Conservation (phyloP, 2,888 invertebrate species). For the Clunio marinus region DNA sequence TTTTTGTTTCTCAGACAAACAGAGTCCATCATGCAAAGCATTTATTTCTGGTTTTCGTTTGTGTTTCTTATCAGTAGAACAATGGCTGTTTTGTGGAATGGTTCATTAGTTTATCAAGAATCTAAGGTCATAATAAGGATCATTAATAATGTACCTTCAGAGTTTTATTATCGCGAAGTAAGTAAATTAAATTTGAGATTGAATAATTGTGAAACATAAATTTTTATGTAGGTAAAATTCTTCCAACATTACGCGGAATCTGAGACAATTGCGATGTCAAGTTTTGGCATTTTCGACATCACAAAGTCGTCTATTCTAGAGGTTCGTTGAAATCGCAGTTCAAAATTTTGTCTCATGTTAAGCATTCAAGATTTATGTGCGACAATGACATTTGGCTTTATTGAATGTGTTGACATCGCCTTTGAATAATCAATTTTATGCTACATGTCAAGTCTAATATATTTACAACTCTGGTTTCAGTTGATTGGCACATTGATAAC, state of each 20-base stretch:
- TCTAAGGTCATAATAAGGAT: conserved; percentile 55
- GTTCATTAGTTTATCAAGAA: conserved; percentile 57
- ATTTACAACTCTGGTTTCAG: too few species aligned
- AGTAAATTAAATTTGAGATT: not conserved
- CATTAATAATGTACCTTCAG: conserved; percentile 52
- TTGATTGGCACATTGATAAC: conserved; percentile 19
- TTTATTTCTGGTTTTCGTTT: conserved; percentile 57
- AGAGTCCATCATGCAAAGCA: conserved; percentile 51
- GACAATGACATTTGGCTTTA: too few species aligned
- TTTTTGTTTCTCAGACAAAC: conserved; percentile 45
- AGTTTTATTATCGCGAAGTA: conserved; percentile 53
- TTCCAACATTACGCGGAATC: not conserved
- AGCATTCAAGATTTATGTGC: not conserved
- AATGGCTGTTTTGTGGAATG: conserved; percentile 55
- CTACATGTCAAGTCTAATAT: too few species aligned
- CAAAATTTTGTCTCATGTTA: not conserved
- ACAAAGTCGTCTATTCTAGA: conserved; percentile 21
- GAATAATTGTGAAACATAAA: not conserved
- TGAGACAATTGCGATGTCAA: conserved; percentile 15
- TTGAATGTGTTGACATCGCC: too few species aligned
- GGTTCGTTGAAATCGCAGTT: not conserved
- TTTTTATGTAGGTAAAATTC: not conserved
- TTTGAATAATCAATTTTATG: too few species aligned
- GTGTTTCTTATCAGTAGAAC: conserved; percentile 55
- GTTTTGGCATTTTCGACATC: conserved; percentile 6